Evolutionary conservation across 2,888 invertebrate species (phyloP).

Genomic region (Deilephila elpenor): DNA sequence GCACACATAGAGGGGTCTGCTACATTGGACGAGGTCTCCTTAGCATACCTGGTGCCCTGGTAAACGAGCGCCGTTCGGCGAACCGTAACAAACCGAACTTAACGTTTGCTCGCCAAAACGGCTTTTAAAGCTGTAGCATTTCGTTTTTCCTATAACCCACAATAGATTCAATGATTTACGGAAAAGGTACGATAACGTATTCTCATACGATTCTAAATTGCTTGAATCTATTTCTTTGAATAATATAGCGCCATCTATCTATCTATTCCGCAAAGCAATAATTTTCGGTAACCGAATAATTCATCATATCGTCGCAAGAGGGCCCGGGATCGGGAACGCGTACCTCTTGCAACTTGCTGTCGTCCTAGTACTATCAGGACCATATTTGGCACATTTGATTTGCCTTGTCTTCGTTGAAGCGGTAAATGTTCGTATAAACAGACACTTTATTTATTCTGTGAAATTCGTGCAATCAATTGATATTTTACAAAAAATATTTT

Average conservation of each 20-base stretch:
- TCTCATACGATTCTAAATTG: neutral
- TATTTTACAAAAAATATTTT: neutral
- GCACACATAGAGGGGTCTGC: conserved; percentile 55
- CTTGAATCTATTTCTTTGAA: neutral
- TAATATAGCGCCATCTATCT: conserved; percentile 23
- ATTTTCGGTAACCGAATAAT: conserved; percentile 37
- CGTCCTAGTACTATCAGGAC: conserved; percentile 69
- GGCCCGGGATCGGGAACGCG: conserved; percentile 45
- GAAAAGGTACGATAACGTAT: neutral
- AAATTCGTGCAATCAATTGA: neutral
- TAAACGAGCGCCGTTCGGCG: conserved; percentile 46
- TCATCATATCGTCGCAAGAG: conserved; percentile 51
- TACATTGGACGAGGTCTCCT: conserved; percentile 50
- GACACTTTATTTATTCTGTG: neutral
- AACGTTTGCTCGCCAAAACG: conserved; percentile 35
- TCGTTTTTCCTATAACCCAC: neutral
- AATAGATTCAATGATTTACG: neutral
- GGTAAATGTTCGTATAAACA: neutral
- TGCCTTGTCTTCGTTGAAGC: neutral
- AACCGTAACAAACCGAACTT: conserved; percentile 44
- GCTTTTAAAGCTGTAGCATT: conserved; percentile 15
- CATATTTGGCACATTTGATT: conserved; percentile 65
- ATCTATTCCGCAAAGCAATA: conserved; percentile 2
- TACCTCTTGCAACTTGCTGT: conserved; percentile 55
- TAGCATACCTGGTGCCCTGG: conserved; percentile 30